Base-by-base conservation (phyloP, 2,113 vertebrate genomes). In the Atractosteus spatula region DNA sequence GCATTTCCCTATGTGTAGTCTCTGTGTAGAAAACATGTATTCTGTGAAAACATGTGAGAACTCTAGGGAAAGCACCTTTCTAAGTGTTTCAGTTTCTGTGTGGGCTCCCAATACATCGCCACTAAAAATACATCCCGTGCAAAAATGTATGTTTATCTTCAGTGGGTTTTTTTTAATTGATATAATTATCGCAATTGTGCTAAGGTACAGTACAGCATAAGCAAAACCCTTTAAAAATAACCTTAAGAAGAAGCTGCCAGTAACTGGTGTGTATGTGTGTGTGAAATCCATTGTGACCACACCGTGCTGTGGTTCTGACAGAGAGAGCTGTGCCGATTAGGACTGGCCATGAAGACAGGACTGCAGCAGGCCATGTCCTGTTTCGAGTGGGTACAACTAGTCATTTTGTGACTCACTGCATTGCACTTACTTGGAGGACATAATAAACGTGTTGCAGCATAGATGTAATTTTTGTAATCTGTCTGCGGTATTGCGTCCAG, bases 401-500 rank as follows among this genome's bases (percentile, higher is more conserved):
- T 59, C 56, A 65, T 75, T 66, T 29, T 55, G 61, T 61, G 69
- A 75, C 54, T 71, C 68, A 66, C 3, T n/a, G 17, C 59, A 61
- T 56, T 13, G 65, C 65, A 66, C 14, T 57, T 61, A 42, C 7
- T 70, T 71, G 69, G 17, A 42, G 17, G 5, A 51, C 54, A 11
- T 66, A 71, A 75, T 71, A 56, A 71, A 47, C 42, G 14, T 62
- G 54, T 45, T 72, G 62, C 54, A 29, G 41, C 16, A 43, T 47
- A 43, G 59, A 62, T 66, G 43, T 16, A 8, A 8, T 14, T 71
- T 55, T 17, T 3, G 42, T 14, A 3, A 16, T 69, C 12, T n/a
- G 62, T 63, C 67, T 69, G 67, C 3, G 41, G 11, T 45, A 12
- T 41, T 43, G 51, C 42, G 29, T 44, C 17, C 47, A 64, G 73